Evolutionary conservation across 2,797 vertebrate species (phyloP), one percentile per base, ranked within the genome.

Genomic region (Malacoraja senta): DNA sequence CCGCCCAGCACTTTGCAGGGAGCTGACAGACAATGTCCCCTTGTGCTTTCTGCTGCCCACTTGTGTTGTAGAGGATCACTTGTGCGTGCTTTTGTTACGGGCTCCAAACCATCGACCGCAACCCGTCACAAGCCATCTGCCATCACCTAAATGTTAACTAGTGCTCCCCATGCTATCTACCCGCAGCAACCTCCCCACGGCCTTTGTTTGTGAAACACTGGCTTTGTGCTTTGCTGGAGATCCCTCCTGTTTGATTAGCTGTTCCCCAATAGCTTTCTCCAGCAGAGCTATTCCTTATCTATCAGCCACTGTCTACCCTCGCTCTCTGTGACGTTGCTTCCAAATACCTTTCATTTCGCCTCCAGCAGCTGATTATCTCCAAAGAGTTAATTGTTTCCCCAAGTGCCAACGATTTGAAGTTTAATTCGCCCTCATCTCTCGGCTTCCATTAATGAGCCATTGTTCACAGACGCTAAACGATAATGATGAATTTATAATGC

Each of bases 301-400:
- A 96, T 95, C 93, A 95, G 93, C 95, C 95, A 95, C 94, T 95
- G 94, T 95, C 94, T 94, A 95, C 94, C 95, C 94, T 95, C 96
- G 95, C 94, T 96, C 95, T 95, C 94, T 94, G 94, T 94, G 94
- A 95, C 93, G 88, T 95, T 95, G 94, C 96, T 96, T 96, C 96
- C 96, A 96, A 97, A 97, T 95, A 95, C 95, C 96, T 97, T 98
- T 97, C 96, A 97, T 97, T 97, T 98, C 95, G 96, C 95, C 97
- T 97, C 97, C 96, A 97, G 95, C 95, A 94, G 96, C 95, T 97
- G 97, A 98, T 98, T 98, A 97, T 96, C 94, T 94, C 96, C 96
- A 97, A 97, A 96, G 96, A 97, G 97, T 97, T 97, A 97, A 97
- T 96, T 96, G 96, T 96, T 96, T 96, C 19, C 96, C 95, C 96